These are phyloP conservation scores for Tetropium fuscum DNA, from an alignment of 2,888 invertebrate genomes.

Conservation along the genomic window DNA sequence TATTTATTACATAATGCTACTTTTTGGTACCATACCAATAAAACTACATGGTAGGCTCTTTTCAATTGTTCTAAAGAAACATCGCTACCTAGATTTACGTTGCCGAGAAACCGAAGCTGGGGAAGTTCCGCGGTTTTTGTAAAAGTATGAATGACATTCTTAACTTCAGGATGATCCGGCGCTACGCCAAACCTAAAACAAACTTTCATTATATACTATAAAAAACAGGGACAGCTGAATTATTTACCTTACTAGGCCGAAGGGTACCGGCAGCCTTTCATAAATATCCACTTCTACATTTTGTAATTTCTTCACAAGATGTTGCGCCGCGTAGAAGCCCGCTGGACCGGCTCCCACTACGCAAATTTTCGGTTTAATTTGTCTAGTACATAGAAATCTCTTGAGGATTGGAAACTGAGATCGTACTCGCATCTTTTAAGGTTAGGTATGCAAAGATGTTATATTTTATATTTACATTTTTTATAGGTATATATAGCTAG, in stretches of 20 bases:
- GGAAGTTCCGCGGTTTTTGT: slow-evolving; percentile 86
- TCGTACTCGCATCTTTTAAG: not conserved
- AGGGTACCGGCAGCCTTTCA: slow-evolving; percentile 96
- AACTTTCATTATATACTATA: too few species aligned
- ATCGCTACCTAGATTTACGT: slow-evolving; percentile 87
- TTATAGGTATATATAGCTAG: too few species aligned
- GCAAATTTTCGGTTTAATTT: slow-evolving; percentile 70
- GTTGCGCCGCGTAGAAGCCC: slow-evolving; percentile 97
- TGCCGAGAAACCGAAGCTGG: slow-evolving; percentile 86
- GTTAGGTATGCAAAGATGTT: too few species aligned
- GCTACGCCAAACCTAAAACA: slow-evolving; percentile 90
- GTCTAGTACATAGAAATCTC: slow-evolving; percentile 22
- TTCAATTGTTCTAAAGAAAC: slow-evolving; percentile 80
- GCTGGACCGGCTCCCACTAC: slow-evolving; percentile 96
- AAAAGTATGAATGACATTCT: slow-evolving; percentile 97
- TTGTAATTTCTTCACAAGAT: slow-evolving; percentile 82
- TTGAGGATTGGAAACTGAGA: slow-evolving; percentile 14
- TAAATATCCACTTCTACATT: slow-evolving; percentile 85
- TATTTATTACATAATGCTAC: too few species aligned
- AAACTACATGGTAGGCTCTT: slow-evolving; percentile 88
- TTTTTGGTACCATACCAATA: too few species aligned
- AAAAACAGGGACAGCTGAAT: not conserved
- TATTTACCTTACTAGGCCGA: slow-evolving; percentile 89
- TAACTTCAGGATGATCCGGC: slow-evolving; percentile 99
- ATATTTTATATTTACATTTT: too few species aligned